phyloP scores from a whole-genome alignment of 2,888 invertebrate species.

The Antheraea assamensis region DNA sequence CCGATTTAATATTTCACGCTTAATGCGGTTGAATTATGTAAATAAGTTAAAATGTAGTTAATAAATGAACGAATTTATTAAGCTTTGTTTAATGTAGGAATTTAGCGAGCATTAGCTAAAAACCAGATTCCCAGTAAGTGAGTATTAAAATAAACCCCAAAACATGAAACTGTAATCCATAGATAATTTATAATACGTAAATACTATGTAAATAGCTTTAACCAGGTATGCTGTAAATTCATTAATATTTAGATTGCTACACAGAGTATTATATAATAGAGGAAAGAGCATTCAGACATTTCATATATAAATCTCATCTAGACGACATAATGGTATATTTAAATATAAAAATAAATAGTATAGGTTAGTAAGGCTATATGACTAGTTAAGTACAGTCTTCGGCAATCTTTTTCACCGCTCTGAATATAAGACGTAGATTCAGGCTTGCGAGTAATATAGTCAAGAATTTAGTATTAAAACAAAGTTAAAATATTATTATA shows the following conservation, averaged over 20 bases:
- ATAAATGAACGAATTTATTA: conserved; percentile 10
- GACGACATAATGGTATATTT: background rate
- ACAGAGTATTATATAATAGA: background rate
- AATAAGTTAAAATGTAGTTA: background rate
- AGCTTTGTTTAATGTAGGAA: conserved; percentile 5
- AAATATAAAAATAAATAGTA: background rate
- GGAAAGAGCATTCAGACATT: background rate
- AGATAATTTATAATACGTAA: background rate
- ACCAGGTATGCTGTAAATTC: background rate
- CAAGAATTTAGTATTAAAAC: too few relatives aligned
- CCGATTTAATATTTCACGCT: background rate
- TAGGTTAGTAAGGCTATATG: background rate
- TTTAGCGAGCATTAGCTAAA: background rate
- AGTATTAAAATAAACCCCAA: background rate
- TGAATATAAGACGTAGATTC: too few relatives aligned
- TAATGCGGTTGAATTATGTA: background rate
- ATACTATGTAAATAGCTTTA: background rate
- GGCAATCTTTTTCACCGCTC: too few relatives aligned
- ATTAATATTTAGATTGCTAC: background rate
- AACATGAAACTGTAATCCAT: background rate
- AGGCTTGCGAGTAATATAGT: too few relatives aligned
- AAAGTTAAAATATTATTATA: too few relatives aligned
- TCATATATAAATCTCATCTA: background rate
- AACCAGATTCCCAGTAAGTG: background rate
- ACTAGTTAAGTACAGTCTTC: background rate